phyloP scores from a whole-genome alignment of 2,797 vertebrate species.

The Anguilla megastoma region DNA sequence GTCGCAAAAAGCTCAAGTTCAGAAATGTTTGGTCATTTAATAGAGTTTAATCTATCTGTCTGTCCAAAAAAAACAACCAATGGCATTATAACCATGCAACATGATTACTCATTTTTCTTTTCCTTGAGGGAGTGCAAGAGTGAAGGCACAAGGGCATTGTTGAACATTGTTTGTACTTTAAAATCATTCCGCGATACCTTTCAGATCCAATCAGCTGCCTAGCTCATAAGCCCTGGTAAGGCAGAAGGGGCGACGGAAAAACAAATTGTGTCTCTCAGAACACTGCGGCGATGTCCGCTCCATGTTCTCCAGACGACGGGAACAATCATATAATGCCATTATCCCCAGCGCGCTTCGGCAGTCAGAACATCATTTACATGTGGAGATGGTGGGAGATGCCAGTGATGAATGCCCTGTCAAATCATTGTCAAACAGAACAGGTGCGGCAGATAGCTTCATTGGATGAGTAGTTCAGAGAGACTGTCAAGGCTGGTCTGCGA shows the following conservation, averaged over 20 bases:
- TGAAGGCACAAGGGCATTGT: background rate
- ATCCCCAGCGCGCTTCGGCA: background rate
- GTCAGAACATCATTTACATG: slow-evolving; percentile 24
- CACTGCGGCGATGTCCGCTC: background rate
- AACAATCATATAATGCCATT: slow-evolving; percentile 13
- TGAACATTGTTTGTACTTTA: background rate
- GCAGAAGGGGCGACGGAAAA: background rate
- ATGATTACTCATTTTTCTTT: too few species aligned
- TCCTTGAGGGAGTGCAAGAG: background rate
- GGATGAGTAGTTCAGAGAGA: background rate
- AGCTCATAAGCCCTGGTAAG: background rate
- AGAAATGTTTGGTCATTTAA: too few species aligned
- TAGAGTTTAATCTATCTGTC: too few species aligned
- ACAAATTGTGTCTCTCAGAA: slow-evolving; percentile 3
- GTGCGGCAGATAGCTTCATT: slow-evolving; percentile 15
- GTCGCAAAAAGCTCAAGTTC: too few species aligned
- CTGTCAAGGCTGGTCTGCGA: slow-evolving; percentile 6
- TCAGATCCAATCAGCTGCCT: background rate
- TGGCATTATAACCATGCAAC: too few species aligned
- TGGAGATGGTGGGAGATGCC: background rate
- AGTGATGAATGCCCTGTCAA: slow-evolving; percentile 4
- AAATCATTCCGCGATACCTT: background rate
- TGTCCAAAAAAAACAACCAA: too few species aligned
- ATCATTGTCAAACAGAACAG: slow-evolving; percentile 11
- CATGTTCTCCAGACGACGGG: background rate